Evolutionary conservation across 2,888 invertebrate species (phyloP).

Genomic region (Sipha maydis): DNA sequence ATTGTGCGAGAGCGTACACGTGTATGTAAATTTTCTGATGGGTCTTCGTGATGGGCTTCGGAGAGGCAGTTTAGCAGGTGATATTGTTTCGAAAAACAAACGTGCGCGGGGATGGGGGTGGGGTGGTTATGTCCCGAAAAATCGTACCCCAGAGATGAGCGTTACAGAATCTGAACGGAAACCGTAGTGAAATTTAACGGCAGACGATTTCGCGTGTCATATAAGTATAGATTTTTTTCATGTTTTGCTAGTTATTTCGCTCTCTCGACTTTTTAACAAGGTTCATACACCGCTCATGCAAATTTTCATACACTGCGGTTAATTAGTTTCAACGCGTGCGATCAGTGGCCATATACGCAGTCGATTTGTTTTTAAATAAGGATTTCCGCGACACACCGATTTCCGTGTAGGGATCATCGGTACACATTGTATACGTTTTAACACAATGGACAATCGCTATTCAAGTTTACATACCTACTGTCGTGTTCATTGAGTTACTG

Average conservation of each 20-base stretch:
- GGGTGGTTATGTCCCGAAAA: constrained; percentile 46
- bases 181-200: constrained; percentile 60
- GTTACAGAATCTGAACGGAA: constrained; percentile 59
- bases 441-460: no score
- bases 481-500: no score
- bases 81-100: constrained; percentile 50
- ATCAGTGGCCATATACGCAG: not conserved
- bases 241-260: not conserved
- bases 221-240: not conserved
- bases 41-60: constrained; percentile 52
- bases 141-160: constrained; percentile 61
- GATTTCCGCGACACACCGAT: not conserved
- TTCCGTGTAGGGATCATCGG: not conserved
- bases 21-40: constrained; percentile 58
- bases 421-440: no score
- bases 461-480: no score
- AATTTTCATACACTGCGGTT: constrained; percentile 28
- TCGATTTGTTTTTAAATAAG: constrained; percentile 27
- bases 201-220: constrained; percentile 9
- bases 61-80: constrained; percentile 62
- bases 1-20: not conserved
- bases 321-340: constrained; percentile 14
- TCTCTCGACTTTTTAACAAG: constrained; percentile 43
- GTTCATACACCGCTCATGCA: not conserved
- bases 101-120: not conserved